Base-by-base conservation (phyloP, 2,888 invertebrate genomes). In the Lamellibrachia columna region DNA sequence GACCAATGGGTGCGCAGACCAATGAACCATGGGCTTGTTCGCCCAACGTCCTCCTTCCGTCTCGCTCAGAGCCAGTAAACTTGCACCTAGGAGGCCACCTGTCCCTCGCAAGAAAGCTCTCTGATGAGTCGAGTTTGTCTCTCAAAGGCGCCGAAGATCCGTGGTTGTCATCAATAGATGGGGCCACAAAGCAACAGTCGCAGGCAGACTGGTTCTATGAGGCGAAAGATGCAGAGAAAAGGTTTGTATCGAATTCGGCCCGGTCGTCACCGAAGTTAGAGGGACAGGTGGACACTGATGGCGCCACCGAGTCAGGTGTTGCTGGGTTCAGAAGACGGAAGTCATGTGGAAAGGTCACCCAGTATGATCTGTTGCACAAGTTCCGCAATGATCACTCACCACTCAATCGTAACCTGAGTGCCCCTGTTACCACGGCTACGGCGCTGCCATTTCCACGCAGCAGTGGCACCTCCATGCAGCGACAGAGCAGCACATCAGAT, bases 131-230 rank as follows among this genome's bases (percentile, higher is more conserved):
- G 0, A 98, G 52, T 3, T 7, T 91, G 9, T 75, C 90, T 9
- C 97, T 98, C 60, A 98, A 98, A 96, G 98, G 98, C 0, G 97
- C 97, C 52, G 98, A 98, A 94, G 98, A 98, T 97, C 98, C 98
- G 7, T 97, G 98, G 93, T 96, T 98, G 92, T 93, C 93, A 53
- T 22, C 53, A 90, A 58, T 75, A 52, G 53, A 90, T 11, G 92
- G 11, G 28, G 53, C 1, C 53, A 91, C 92, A 52, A 90, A 55
- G 53, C 92, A 92, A 11, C 58, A 91, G 52, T 11, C 60, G 52
- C 52, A 28, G 15, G 52, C 52, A 0, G 28, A 91, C 11, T 91
- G 91, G 58, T 15, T 92, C 91, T n/a, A 55, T 53, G 91, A 52
- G 9, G 53, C 53, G 53, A 55, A 53, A 3, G 53, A 52, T 15